Evolutionary conservation across 2,797 vertebrate genomes (phyloP).

Genomic region (Liasis olivaceus): DNA sequence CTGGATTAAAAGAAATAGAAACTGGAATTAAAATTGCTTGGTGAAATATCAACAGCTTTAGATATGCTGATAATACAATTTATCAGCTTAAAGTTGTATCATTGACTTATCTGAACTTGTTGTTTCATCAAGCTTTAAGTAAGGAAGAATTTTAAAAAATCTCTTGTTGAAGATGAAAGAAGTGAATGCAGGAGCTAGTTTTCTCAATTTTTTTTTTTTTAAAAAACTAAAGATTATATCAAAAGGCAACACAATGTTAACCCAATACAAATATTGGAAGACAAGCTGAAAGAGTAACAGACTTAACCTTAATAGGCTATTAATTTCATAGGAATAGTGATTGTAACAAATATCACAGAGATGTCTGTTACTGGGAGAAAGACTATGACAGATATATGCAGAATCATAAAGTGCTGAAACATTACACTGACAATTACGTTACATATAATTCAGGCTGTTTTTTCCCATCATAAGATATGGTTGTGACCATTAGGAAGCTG

Average conservation of each 20-base stretch:
- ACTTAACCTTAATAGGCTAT: not conserved
- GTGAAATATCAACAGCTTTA: not conserved
- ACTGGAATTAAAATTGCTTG: not conserved
- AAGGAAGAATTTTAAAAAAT: not conserved
- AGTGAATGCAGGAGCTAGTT: not conserved
- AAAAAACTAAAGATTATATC: not conserved
- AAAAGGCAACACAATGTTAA: not conserved
- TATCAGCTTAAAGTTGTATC: not conserved
- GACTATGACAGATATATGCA: no score
- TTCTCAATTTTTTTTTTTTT: no score
- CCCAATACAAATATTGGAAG: not conserved
- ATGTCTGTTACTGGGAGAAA: no score
- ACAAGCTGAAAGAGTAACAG: not conserved
- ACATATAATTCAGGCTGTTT: no score
- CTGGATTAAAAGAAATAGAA: not conserved
- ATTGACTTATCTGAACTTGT: not conserved
- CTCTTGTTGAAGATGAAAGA: not conserved
- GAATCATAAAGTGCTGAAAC: no score
- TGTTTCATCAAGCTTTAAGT: not conserved
- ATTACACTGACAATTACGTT: no score
- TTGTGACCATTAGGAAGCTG: not conserved
- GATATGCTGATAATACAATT: not conserved
- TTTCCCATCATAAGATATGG: no score
- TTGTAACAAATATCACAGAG: not conserved
- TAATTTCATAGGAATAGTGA: not conserved